Evolutionary conservation across 2,113 vertebrate genomes (phyloP).

Genomic region (Xenopus borealis): DNA sequence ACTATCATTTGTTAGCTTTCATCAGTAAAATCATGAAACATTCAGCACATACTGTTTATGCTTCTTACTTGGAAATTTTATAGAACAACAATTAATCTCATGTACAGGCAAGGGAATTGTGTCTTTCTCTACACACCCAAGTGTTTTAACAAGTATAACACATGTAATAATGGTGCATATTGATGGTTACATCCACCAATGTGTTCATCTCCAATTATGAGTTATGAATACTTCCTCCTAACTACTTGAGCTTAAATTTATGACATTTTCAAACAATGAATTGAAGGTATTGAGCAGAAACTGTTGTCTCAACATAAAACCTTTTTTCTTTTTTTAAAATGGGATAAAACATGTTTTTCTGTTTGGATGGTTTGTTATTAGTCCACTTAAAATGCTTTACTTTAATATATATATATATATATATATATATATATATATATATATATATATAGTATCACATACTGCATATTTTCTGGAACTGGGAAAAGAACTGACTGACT

Average conservation of each 20-base stretch:
- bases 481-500: no score
- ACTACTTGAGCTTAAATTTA: not conserved
- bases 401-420: no score
- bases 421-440: no score
- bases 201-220: not conserved
- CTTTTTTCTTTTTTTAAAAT: no score
- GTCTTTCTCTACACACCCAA: not conserved
- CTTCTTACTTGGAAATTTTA: constrained; percentile 4
- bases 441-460: no score
- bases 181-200: not conserved
- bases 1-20: constrained; percentile 7
- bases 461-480: no score
- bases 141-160: not conserved
- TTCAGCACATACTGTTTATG: not conserved
- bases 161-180: not conserved
- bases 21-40: not conserved
- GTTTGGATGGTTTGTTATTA: no score
- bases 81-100: constrained; percentile 11
- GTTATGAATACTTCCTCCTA: not conserved
- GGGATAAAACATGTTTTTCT: no score
- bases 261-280: not conserved
- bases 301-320: no score
- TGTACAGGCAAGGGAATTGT: not conserved
- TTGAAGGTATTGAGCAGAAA: no score
- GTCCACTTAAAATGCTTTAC: no score